phyloP scores from a whole-genome alignment of 2,797 vertebrate genomes.

The Xiphorhynchus erythropygius region DNA sequence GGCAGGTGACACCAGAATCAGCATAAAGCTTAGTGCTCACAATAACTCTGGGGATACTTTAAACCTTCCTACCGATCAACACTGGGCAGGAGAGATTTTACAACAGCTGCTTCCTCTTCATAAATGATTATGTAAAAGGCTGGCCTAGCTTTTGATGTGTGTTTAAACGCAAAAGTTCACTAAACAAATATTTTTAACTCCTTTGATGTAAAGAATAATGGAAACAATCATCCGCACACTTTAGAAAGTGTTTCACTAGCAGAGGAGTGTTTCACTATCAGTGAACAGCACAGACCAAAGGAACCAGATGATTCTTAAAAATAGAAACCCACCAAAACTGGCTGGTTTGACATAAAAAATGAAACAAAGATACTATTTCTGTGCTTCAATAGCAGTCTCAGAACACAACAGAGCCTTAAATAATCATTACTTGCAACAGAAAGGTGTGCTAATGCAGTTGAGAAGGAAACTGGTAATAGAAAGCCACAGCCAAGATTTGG shows the following conservation, averaged over 20 bases:
- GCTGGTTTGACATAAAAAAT: background rate
- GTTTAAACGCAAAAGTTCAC: background rate
- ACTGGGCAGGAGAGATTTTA: background rate
- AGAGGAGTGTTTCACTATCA: conserved; percentile 8
- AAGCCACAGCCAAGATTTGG: background rate
- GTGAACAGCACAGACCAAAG: background rate
- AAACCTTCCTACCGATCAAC: background rate
- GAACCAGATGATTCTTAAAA: background rate
- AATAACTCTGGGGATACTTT: background rate
- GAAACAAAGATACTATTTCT: background rate
- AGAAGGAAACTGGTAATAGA: background rate
- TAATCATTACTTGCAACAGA: background rate
- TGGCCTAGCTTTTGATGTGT: background rate
- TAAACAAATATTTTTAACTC: conserved; percentile 9
- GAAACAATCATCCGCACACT: background rate
- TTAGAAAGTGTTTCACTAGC: background rate
- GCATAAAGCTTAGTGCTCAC: background rate
- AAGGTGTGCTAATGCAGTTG: background rate
- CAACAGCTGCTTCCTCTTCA: conserved; percentile 5
- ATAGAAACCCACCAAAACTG: background rate
- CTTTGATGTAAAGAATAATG: conserved; percentile 31
- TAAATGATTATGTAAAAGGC: background rate
- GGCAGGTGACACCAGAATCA: background rate
- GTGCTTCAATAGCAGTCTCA: background rate
- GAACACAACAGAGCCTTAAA: background rate